Conservation (phyloP, 2,113 vertebrate genomes). For the Meleagris gallopavo region DNA sequence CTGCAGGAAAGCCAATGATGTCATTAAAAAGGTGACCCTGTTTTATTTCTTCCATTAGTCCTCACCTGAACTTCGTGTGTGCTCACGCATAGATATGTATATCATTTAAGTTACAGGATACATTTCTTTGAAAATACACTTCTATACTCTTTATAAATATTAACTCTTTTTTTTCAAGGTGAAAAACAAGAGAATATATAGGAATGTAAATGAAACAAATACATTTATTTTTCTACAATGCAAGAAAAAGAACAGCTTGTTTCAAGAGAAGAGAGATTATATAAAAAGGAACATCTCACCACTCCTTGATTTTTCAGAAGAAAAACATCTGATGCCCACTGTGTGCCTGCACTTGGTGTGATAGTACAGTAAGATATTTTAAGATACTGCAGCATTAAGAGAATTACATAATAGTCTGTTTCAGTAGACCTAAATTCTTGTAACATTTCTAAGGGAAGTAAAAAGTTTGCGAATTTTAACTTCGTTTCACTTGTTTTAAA, state of each 20-base stretch:
- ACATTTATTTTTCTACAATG: neutral
- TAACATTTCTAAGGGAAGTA: neutral
- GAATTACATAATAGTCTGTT: neutral
- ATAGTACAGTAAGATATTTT: slow-evolving; percentile 17
- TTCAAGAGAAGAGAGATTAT: neutral
- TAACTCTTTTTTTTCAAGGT: too few relatives aligned
- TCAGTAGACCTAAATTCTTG: neutral
- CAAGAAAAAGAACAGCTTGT: neutral
- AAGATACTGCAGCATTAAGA: neutral
- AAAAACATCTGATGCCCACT: neutral
- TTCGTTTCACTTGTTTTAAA: neutral
- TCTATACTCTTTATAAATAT: too few relatives aligned
- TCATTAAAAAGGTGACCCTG: neutral
- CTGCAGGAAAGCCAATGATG: neutral
- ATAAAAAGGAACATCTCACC: neutral
- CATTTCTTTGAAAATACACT: neutral
- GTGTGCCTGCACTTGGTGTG: neutral
- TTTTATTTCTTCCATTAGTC: neutral
- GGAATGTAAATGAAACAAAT: neutral
- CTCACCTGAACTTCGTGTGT: neutral
- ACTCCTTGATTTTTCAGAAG: neutral
- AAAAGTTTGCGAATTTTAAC: neutral
- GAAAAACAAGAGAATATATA: neutral
- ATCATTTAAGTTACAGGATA: neutral
- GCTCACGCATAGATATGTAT: neutral